Conservation (phyloP, 2,113 vertebrate genomes). For the Eurystomus gularis region DNA sequence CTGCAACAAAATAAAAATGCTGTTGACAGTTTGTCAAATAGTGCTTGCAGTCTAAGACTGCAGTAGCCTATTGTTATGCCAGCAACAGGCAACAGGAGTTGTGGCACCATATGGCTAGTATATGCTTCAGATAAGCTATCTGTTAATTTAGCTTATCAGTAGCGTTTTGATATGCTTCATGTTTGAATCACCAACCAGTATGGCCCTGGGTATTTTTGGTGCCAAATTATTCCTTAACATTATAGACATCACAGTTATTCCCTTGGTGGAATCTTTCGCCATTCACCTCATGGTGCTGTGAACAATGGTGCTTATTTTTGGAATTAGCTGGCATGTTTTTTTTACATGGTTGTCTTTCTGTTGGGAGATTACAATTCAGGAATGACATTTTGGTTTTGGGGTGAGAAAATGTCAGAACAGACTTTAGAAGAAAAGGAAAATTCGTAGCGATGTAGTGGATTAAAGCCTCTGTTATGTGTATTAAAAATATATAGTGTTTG, state of each 20-base stretch:
- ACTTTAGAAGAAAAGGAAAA: slow-evolving; percentile 6
- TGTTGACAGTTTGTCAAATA: slow-evolving; percentile 84
- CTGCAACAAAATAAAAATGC: slow-evolving; percentile 64
- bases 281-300: slow-evolving; percentile 25
- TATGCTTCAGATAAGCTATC: slow-evolving; percentile 90
- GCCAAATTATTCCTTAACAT: slow-evolving; percentile 63
- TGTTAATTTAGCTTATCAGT: slow-evolving; percentile 86
- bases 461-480: not conserved
- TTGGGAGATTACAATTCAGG: slow-evolving; percentile 18
- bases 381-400: slow-evolving; percentile 24
- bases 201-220: slow-evolving; percentile 60
- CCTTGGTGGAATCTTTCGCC: slow-evolving; percentile 72
- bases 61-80: slow-evolving; percentile 87
- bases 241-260: slow-evolving; percentile 50
- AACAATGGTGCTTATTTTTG: slow-evolving; percentile 25
- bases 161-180: slow-evolving; percentile 84
- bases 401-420: slow-evolving; percentile 25
- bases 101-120: slow-evolving; percentile 95
- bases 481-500: not conserved
- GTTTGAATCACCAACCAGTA: slow-evolving; percentile 75
- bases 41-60: slow-evolving; percentile 81
- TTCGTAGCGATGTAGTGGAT: not conserved
- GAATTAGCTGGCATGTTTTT: slow-evolving; percentile 15
- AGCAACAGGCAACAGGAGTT: slow-evolving; percentile 92
- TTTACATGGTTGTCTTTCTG: not conserved